Evolutionary conservation across 2,113 vertebrate genomes (phyloP).

Genomic region (Hipposideros armiger): DNA sequence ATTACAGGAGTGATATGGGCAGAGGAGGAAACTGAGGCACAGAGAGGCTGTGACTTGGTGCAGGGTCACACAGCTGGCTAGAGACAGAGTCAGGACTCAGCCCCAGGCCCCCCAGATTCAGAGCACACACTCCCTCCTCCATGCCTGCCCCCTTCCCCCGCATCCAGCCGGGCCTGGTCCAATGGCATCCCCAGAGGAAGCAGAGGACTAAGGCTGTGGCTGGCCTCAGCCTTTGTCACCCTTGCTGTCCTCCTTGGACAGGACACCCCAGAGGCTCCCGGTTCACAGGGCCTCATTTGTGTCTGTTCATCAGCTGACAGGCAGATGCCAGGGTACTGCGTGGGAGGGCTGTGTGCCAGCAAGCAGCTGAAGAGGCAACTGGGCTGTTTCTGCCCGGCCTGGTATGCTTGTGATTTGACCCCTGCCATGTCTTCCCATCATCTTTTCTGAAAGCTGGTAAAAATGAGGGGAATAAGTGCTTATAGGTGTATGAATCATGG

Average conservation of each 20-base stretch:
- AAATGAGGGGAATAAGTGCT: neutral
- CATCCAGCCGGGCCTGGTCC: too few species aligned
- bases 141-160: neutral
- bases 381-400: neutral
- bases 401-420: fast-evolving
- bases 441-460: neutral
- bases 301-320: neutral
- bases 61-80: neutral
- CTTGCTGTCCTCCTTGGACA: neutral
- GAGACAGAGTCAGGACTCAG: neutral
- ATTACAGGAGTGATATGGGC: neutral
- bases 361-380: neutral
- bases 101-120: neutral
- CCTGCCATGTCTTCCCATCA: neutral
- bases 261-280: neutral
- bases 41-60: neutral
- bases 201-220: neutral
- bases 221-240: neutral
- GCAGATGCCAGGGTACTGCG: neutral
- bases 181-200: neutral
- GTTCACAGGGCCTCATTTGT: neutral
- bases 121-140: neutral
- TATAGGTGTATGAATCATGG: neutral
- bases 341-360: neutral
- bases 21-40: neutral